Evolutionary conservation across 2,888 invertebrate species (phyloP).

Genomic region (Hydrotaea cyrtoneurina): DNA sequence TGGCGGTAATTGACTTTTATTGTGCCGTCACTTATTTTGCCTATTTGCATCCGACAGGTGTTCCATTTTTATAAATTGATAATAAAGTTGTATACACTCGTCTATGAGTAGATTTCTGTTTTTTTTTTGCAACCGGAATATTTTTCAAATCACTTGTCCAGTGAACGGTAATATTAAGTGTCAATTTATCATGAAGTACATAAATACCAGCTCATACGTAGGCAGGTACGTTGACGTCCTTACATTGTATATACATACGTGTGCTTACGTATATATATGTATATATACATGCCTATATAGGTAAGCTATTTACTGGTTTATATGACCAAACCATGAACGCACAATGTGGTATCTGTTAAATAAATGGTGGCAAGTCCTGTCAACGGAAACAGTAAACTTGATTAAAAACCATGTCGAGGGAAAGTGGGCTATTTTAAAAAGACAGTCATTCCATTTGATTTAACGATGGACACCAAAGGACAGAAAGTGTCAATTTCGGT

Average conservation of each 20-base stretch:
- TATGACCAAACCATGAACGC: neutral
- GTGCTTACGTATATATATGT: neutral
- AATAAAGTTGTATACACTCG: slow-evolving; percentile 12
- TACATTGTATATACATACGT: neutral
- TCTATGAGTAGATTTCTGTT: neutral
- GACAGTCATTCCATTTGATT: neutral
- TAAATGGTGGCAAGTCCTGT: neutral
- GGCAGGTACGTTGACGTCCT: neutral
- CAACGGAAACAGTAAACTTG: slow-evolving; percentile 13
- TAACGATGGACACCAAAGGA: neutral
- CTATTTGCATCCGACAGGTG: slow-evolving; percentile 59
- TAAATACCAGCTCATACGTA: slow-evolving; percentile 10
- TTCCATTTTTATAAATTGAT: slow-evolving; percentile 49
- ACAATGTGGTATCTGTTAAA: neutral
- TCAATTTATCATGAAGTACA: slow-evolving; percentile 48
- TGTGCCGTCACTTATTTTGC: slow-evolving; percentile 53
- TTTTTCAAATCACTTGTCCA: slow-evolving; percentile 41
- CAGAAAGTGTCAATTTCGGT: neutral
- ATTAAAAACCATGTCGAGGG: neutral
- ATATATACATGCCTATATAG: neutral
- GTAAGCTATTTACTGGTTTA: neutral
- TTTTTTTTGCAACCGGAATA: slow-evolving; percentile 18
- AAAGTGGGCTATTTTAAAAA: neutral
- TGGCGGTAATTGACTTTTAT: slow-evolving; percentile 65
- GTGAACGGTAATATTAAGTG: slow-evolving; percentile 39